Evolutionary conservation across 2,888 invertebrate species (phyloP).

Genomic region (Venusia cambrica): DNA sequence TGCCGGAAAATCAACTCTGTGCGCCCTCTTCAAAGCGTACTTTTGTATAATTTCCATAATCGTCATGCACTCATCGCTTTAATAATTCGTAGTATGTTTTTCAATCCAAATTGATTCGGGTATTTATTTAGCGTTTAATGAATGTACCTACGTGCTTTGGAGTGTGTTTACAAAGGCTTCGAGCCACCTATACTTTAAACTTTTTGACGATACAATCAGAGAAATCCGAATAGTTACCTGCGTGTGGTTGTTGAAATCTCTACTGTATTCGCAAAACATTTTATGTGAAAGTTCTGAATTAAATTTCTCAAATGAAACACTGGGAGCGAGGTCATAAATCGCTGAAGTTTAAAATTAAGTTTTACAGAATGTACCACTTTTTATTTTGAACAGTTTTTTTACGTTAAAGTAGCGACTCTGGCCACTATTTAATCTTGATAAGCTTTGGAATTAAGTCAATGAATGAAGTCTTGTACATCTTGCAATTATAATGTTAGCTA

Average conservation of each 20-base stretch:
- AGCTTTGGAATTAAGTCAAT: too few species aligned
- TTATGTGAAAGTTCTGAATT: constrained; percentile 4
- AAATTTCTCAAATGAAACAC: constrained; percentile 11
- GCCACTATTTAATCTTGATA: too few species aligned
- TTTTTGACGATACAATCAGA: constrained; percentile 2
- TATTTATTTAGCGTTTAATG: constrained; percentile 9
- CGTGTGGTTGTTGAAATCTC: constrained; percentile 2
- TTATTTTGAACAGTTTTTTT: too few species aligned
- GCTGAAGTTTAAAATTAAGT: constrained; percentile 8
- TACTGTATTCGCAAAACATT: constrained; percentile 2
- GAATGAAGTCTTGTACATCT: too few species aligned
- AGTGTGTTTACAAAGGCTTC: too few species aligned
- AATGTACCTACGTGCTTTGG: neutral
- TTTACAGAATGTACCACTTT: too few species aligned
- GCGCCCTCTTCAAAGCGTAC: constrained; percentile 11
- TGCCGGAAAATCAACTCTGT: constrained; percentile 16
- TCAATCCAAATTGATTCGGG: constrained; percentile 19
- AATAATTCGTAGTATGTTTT: constrained; percentile 29
- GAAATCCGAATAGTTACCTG: constrained; percentile 4
- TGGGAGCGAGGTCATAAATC: constrained; percentile 4
- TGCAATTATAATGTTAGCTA: too few species aligned
- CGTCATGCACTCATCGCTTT: constrained; percentile 18
- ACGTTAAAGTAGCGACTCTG: too few species aligned
- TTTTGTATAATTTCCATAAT: constrained; percentile 20
- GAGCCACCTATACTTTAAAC: too few species aligned